Evolutionary conservation across 2,797 vertebrate genomes (phyloP).

Genomic region (Pempheris klunzingeri): DNA sequence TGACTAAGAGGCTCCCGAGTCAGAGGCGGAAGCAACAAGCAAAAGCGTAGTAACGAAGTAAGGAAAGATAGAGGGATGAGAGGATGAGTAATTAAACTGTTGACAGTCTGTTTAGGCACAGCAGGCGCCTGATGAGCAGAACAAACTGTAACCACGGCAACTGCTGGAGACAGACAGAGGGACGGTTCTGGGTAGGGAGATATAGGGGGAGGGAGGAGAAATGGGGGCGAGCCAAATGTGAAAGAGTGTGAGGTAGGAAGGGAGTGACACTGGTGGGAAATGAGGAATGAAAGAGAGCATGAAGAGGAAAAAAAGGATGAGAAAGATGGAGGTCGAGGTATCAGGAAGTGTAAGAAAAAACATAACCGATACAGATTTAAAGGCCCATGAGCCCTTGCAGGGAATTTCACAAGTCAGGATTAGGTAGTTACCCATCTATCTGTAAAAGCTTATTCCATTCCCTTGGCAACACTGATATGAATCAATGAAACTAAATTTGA

Average conservation of each 20-base stretch:
- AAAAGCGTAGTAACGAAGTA: constrained; percentile 26
- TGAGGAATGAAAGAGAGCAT: constrained; percentile 16
- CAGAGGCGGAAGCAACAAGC: constrained; percentile 38
- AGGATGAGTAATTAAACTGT: constrained; percentile 79
- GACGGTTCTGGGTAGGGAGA: constrained; percentile 43
- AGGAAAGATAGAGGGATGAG: constrained; percentile 59
- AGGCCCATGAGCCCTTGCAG: neutral
- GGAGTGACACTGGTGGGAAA: constrained; percentile 17
- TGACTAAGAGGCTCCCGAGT: constrained; percentile 24
- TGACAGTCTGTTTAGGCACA: constrained; percentile 80
- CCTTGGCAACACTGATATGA: constrained; percentile 7
- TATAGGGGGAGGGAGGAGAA: constrained; percentile 9
- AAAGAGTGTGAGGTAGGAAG: constrained; percentile 17
- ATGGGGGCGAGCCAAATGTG: constrained; percentile 25
- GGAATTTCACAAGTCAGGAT: constrained; percentile 18
- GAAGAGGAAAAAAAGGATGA: neutral
- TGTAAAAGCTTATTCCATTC: constrained; percentile 21
- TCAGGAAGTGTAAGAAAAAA: constrained; percentile 11
- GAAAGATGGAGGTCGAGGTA: neutral
- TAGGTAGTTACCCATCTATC: neutral
- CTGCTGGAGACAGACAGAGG: constrained; percentile 70
- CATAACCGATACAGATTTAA: neutral
- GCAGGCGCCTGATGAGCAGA: constrained; percentile 77
- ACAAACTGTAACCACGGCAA: constrained; percentile 79
- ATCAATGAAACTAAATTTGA: constrained; percentile 31